Evolutionary conservation across 2,888 invertebrate genomes (phyloP), one percentile per base, ranked within the genome.

Genomic region (Caenorhabditis panamensis): DNA sequence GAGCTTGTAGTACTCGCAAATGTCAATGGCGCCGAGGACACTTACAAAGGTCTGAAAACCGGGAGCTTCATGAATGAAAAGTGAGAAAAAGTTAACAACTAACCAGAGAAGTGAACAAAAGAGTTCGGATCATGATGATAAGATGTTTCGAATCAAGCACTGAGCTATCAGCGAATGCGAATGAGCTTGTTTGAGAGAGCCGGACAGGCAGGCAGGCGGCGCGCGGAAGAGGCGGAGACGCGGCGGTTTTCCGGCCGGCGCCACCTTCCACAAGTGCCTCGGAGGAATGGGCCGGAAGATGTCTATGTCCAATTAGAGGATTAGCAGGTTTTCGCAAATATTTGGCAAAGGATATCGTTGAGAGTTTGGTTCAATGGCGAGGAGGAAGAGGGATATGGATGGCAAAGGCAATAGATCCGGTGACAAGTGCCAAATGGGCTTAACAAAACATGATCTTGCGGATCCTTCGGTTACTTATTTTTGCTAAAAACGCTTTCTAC

Each of bases 1-100:
- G 5, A 81, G 64, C 36, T 79, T 80, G 72, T 84, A 88, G 80
- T 88, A 88, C 22, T 88, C 86, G 81, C 88, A 88, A 13, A 84
- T 82, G 49, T 86, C 86, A 31, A 86, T 71, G 24, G 72, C 72
- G 28, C 62, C 75, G 22, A 73, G 71, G 6, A 68, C 78, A 47
- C 61, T 73, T 69, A 78, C 68, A 24, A 78, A 68, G 6, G 72
- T 71, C 71, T 75, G 31, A 5, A 79, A 49, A 51, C 36, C n/a
- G n/a, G n/a, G n/a, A n/a, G n/a, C n/a, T 3, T 36, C 2, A 8
- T n/a, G n/a, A 28, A 26, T 11, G 3, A 9, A 8, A 13, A n/a
- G 9, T 5, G 16, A 16, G 41, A 22, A n/a, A 22, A 16, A 16
- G 6, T 6, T 11, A 9, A 24, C 24, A 6, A 24, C 47, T 73